phyloP scores from a whole-genome alignment of 2,888 invertebrate species.

The Pogonocherus hispidulus region DNA sequence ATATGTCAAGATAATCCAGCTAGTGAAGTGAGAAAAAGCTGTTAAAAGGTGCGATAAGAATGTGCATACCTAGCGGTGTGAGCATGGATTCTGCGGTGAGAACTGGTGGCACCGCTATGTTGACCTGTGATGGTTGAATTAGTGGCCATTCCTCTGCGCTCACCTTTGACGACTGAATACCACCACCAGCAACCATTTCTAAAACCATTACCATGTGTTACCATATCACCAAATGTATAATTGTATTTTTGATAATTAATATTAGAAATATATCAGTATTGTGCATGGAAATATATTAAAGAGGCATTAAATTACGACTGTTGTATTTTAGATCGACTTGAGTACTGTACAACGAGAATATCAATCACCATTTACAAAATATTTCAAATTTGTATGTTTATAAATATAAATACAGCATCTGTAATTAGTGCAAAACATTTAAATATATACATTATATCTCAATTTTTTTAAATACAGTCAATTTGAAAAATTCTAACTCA shows the following conservation, averaged over 20 bases:
- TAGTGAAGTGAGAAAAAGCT: conserved; percentile 20
- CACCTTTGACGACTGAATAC: conserved; percentile 70
- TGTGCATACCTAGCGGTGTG: conserved; percentile 78
- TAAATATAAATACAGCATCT: too few species aligned
- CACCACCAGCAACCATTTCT: conserved; percentile 62
- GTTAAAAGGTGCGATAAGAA: conserved; percentile 19
- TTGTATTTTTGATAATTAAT: background rate
- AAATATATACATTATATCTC: too few species aligned
- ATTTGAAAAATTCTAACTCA: too few species aligned
- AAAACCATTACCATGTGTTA: conserved; percentile 48
- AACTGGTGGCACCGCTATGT: conserved; percentile 80
- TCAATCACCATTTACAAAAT: background rate
- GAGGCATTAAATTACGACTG: background rate
- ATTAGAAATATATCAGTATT: background rate
- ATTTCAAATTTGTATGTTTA: too few species aligned
- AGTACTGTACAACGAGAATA: too few species aligned
- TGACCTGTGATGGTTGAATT: conserved; percentile 81
- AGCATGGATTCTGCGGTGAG: conserved; percentile 83
- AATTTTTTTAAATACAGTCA: background rate
- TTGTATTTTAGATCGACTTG: background rate
- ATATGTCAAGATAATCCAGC: too few species aligned
- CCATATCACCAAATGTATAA: conserved; percentile 6
- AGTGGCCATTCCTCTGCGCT: conserved; percentile 75
- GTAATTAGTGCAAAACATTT: background rate
- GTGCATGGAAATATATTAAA: background rate